phyloP scores from a whole-genome alignment of 2,797 vertebrate species.

The Zalophus californianus region DNA sequence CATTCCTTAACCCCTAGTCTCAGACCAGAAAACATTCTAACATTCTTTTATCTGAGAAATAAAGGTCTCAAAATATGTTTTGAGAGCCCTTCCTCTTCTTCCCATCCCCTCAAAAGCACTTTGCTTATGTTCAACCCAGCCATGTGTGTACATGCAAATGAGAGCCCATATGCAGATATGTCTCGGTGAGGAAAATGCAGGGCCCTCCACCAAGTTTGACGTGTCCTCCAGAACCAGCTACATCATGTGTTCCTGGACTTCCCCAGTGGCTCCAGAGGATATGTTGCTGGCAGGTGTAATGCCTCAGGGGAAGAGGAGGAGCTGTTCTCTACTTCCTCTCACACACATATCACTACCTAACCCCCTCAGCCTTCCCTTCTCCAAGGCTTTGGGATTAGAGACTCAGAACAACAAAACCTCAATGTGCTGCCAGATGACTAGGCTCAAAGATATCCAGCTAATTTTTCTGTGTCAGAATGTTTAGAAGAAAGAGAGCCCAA shows the following conservation, averaged over 20 bases:
- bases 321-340: not conserved
- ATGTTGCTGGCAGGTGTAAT: not conserved
- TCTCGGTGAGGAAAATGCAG: constrained; percentile 6
- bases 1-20: constrained; percentile 11
- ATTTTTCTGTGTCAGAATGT: constrained; percentile 48
- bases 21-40: not conserved
- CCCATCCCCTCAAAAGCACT: not conserved
- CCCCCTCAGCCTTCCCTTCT: not conserved
- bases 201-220: not conserved
- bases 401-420: not conserved
- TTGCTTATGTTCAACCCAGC: constrained; percentile 16
- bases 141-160: not conserved
- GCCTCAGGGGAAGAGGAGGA: not conserved
- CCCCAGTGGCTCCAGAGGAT: not conserved
- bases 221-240: not conserved
- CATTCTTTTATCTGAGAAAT: constrained; percentile 30
- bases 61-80: constrained; percentile 23
- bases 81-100: not conserved
- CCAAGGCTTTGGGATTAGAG: not conserved
- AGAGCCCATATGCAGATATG: not conserved
- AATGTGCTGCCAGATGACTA: not conserved
- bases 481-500: not conserved
- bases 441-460: not conserved
- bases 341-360: not conserved
- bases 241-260: not conserved